Base-by-base conservation (phyloP, 1,140 invertebrate species). In the Liolophura sinensis region DNA sequence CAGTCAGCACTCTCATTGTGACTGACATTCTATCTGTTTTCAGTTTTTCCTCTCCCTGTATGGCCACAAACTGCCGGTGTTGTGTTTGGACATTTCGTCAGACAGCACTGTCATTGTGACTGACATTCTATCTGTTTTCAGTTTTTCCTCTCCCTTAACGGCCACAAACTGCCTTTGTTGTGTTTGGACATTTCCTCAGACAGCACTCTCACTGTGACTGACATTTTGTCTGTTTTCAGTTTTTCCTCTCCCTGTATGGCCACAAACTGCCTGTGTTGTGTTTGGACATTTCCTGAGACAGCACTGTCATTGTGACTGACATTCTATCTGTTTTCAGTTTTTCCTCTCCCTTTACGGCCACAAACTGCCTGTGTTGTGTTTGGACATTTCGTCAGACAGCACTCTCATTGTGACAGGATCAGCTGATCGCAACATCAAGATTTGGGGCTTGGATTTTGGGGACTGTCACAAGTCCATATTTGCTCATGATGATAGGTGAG, bases 371-470 rank as follows among this genome's bases (percentile, higher is more conserved):
- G 94, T 98, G 0, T 85, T 94, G 0, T 93, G 92, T 75, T 88
- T 99, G 87, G 96, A 99, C 80, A 97, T 99, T 71, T 95, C 93
- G 0, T 91, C 91, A 73, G 97, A 99, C 85, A 94, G 91, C 0
- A 89, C 89, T 1, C 77, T 99, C 1, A 92, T 99, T 67, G 93
- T 90, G 1, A 98, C 97, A 0, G 97, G 96, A 25, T 97, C 96
- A 20, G 92, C 92, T 0, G 98, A 99, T 86, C 89, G 96, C 24
- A 97, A 95, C 84, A 89, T 99, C 6, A 97, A 98, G 87, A 92
- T 99, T 69, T 99, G 97, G 97, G 96, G 97, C 55, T 88, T 99
- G 81, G 96, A 99, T 84, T 99, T 98, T 86, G 98, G 97, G 22
- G 96, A 99, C 84, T 98, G 96, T 76, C 86, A 87, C 69, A 86